phyloP scores from a whole-genome alignment of 2,888 invertebrate genomes.

The Sthenelais limicola region DNA sequence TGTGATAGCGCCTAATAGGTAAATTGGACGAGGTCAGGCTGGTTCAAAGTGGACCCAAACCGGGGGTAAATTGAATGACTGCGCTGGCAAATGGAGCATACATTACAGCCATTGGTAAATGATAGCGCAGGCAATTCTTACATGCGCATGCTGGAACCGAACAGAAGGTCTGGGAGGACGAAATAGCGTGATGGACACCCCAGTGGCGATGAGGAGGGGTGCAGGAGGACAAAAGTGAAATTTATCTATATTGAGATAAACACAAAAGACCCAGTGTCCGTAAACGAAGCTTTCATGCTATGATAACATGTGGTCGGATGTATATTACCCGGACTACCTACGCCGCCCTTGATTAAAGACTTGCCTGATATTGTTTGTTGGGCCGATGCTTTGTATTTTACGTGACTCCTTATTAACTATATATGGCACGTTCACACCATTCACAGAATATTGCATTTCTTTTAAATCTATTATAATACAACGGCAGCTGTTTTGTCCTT shows the following conservation, averaged over 20 bases:
- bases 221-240: not conserved
- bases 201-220: not conserved
- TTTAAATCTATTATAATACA: no score
- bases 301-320: constrained; percentile 19
- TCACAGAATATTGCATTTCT: no score
- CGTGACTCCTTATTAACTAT: no score
- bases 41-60: not conserved
- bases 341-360: no score
- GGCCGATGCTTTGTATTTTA: no score
- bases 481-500: no score
- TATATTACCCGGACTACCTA: no score
- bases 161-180: no score
- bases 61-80: no score
- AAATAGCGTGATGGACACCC: constrained; percentile 3
- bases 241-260: not conserved
- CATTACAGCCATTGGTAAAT: not conserved
- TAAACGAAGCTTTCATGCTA: constrained; percentile 26
- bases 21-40: not conserved
- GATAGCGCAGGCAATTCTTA: no score
- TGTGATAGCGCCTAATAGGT: not conserved
- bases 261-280: constrained; percentile 6
- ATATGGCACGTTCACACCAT: no score
- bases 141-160: constrained; percentile 15
- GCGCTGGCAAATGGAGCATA: not conserved
- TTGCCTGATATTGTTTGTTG: no score